Conservation (phyloP, 2,888 invertebrate species). For the Ochropleura leucogaster region DNA sequence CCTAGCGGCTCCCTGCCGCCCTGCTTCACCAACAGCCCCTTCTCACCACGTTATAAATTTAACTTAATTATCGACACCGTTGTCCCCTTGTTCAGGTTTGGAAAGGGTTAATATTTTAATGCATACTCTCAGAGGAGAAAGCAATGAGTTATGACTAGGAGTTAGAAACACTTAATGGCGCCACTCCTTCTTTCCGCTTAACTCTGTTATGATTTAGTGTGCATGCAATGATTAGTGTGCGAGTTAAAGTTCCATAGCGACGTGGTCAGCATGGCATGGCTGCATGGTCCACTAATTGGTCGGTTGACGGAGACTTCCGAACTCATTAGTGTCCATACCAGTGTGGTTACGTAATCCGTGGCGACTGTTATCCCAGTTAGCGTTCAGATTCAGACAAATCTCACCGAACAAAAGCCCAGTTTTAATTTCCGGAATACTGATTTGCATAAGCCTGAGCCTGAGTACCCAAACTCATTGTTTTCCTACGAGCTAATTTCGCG, state of each 20-base stretch:
- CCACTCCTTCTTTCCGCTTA: constrained; percentile 43
- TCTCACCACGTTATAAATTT: constrained; percentile 75
- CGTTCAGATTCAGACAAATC: constrained; percentile 17
- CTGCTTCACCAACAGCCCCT: constrained; percentile 56
- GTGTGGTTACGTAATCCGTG: constrained; percentile 52
- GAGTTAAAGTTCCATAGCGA: constrained; percentile 34
- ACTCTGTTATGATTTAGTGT: constrained; percentile 49
- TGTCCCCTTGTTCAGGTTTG: constrained; percentile 70
- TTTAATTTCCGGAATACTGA: constrained; percentile 58
- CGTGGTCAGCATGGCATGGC: constrained; percentile 35
- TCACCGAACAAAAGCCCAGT: constrained; percentile 38
- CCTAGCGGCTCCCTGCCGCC: constrained; percentile 49
- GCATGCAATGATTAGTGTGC: constrained; percentile 44
- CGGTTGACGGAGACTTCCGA: constrained; percentile 51
- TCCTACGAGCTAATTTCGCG: constrained; percentile 71
- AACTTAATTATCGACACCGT: constrained; percentile 78
- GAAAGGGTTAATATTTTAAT: constrained; percentile 68
- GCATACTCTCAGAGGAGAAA: constrained; percentile 60
- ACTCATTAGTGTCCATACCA: constrained; percentile 58
- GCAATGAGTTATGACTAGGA: constrained; percentile 61
- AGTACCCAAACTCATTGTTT: constrained; percentile 67
- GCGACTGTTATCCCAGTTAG: constrained; percentile 23
- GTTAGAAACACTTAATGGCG: constrained; percentile 52
- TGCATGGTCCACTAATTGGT: constrained; percentile 51
- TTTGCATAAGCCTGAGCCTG: constrained; percentile 53